A percentile compares a stretch with the other conserved stretches of the same genome.
Evolutionary conservation across 2,113 vertebrate species (phyloP).

Genomic region (Hipposideros armiger): DNA sequence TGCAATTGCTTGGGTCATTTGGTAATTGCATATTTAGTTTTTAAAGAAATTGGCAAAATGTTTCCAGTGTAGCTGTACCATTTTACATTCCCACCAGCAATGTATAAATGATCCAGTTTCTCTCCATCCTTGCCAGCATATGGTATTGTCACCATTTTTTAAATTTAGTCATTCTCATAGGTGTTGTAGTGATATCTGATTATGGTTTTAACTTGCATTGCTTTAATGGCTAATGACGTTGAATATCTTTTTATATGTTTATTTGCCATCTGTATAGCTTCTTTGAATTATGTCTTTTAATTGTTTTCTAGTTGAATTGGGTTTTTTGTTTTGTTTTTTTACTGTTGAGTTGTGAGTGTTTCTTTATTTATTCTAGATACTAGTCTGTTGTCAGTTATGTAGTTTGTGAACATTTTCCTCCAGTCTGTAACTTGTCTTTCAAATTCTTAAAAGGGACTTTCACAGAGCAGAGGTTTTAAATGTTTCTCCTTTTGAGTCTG

Average conservation of each 20-base stretch:
- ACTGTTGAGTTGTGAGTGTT: not conserved
- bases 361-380: not conserved
- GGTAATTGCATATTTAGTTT: not conserved
- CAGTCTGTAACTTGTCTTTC: not conserved
- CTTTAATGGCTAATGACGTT: not conserved
- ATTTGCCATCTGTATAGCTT: not conserved
- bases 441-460: not conserved
- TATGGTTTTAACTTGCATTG: not conserved
- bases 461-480: not conserved
- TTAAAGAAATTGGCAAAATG: not conserved
- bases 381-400: not conserved
- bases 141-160: not conserved
- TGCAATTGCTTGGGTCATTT: not conserved
- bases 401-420: not conserved
- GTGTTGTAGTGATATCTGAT: not conserved
- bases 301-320: not conserved
- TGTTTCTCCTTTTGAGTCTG: not conserved
- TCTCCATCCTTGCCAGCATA: not conserved
- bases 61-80: not conserved
- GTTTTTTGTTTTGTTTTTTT: not conserved
- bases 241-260: not conserved
- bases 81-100: not conserved
- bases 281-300: conserved; percentile 8
- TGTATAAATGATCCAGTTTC: not conserved
- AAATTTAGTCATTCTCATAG: not conserved